A percentile compares a stretch with the other conserved stretches of the same genome.
These are phyloP conservation scores for Molossus molossus DNA, from an alignment of 2,797 vertebrate genomes.

Conservation along the genomic window DNA sequence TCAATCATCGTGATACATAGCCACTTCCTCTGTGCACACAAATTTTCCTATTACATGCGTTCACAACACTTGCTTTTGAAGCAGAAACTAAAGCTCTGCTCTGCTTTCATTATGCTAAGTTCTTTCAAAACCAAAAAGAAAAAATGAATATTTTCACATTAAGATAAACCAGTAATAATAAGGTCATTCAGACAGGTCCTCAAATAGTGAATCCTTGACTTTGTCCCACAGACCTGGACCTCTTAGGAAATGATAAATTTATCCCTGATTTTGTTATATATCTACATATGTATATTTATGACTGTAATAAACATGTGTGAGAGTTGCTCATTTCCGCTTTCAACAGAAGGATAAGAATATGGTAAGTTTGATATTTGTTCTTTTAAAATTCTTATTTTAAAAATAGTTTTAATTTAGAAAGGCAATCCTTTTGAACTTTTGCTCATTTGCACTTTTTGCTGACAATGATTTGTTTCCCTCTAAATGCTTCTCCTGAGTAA, in stretches of 20 bases:
- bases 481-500: neutral
- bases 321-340: neutral
- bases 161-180: neutral
- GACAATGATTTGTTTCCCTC: neutral
- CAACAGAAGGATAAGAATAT: neutral
- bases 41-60: neutral
- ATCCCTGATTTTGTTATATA: neutral
- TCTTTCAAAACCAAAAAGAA: neutral
- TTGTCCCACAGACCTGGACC: neutral
- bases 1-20: neutral
- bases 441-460: neutral
- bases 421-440: neutral
- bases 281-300: neutral
- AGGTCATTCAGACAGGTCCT: neutral
- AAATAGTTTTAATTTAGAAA: conserved; percentile 6
- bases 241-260: neutral
- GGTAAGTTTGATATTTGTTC: neutral
- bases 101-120: neutral
- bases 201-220: neutral
- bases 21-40: neutral
- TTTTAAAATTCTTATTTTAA: neutral
- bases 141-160: neutral
- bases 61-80: neutral
- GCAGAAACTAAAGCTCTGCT: neutral
- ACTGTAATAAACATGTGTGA: neutral